These are phyloP conservation scores for Eremobia ochroleuca DNA, from an alignment of 2,888 invertebrate genomes.

Conservation along the genomic window DNA sequence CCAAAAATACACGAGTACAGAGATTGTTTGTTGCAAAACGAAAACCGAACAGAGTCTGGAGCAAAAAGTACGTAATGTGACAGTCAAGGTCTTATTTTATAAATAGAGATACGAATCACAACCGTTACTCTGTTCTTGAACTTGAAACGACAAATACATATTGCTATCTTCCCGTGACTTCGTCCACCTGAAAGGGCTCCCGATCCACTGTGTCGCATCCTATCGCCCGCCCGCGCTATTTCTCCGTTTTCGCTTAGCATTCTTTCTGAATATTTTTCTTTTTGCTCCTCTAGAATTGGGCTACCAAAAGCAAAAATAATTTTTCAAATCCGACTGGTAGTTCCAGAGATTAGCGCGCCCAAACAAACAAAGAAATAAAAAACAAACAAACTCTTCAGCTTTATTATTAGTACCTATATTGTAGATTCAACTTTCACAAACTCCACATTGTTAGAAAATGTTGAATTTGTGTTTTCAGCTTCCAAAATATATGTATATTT, in stretches of 20 bases:
- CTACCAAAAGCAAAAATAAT: background rate
- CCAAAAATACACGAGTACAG: slow-evolving; percentile 31
- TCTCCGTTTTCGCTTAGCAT: background rate
- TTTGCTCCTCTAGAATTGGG: background rate
- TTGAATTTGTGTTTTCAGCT: slow-evolving; percentile 36
- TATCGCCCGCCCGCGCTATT: background rate
- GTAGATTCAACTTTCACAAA: slow-evolving; percentile 42
- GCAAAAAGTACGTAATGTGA: slow-evolving; percentile 48
- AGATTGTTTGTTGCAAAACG: slow-evolving; percentile 33
- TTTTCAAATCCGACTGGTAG: background rate
- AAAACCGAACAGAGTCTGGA: background rate
- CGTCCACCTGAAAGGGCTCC: background rate
- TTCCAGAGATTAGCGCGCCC: background rate
- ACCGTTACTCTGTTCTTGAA: slow-evolving; percentile 49
- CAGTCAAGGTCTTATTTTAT: slow-evolving; percentile 47
- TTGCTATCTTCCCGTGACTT: background rate
- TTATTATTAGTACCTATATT: background rate
- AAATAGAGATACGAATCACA: slow-evolving; percentile 40
- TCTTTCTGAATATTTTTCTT: background rate
- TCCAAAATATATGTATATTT: slow-evolving; percentile 45
- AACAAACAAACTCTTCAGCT: background rate
- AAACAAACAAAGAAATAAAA: background rate
- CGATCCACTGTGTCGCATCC: background rate
- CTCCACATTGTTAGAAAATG: slow-evolving; percentile 43
- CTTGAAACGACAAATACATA: slow-evolving; percentile 38